These are phyloP conservation scores for Antennarius maculatus DNA, from an alignment of 2,797 vertebrate species.

Conservation along the genomic window DNA sequence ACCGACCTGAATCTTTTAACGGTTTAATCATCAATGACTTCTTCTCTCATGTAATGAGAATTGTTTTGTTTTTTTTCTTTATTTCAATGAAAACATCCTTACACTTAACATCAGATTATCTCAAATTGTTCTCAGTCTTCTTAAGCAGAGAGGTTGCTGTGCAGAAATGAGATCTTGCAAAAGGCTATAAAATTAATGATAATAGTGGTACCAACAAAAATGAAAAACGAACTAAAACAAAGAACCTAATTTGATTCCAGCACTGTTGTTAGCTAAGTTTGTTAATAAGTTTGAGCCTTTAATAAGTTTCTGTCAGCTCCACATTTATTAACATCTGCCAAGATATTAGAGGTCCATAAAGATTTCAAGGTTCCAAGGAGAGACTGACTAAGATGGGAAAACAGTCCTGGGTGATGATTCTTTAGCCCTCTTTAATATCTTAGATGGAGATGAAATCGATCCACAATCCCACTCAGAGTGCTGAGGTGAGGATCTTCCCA, in stretches of 20 bases:
- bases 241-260: slow-evolving; percentile 22
- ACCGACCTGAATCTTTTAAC: too few species aligned
- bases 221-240: not conserved
- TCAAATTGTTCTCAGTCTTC: not conserved
- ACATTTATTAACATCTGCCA: slow-evolving; percentile 41
- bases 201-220: slow-evolving; percentile 25
- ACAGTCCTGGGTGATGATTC: slow-evolving; percentile 38
- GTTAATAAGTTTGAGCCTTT: slow-evolving; percentile 28
- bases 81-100: not conserved
- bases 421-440: slow-evolving; percentile 67
- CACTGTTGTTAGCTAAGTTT: slow-evolving; percentile 43
- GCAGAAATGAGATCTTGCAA: slow-evolving; percentile 9
- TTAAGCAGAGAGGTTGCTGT: not conserved
- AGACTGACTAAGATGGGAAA: slow-evolving; percentile 41
- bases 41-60: not conserved
- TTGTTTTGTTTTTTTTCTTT: not conserved
- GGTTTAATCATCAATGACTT: too few species aligned
- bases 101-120: not conserved
- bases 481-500: slow-evolving; percentile 70
- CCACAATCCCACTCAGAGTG: slow-evolving; percentile 39
- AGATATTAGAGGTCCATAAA: slow-evolving; percentile 49
- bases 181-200: slow-evolving; percentile 5
- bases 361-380: slow-evolving; percentile 27
- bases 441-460: slow-evolving; percentile 66
- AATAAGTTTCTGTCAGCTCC: slow-evolving; percentile 48